These are phyloP conservation scores for Bradypodion ventrale DNA, from an alignment of 2,797 vertebrate genomes.

Conservation along the genomic window DNA sequence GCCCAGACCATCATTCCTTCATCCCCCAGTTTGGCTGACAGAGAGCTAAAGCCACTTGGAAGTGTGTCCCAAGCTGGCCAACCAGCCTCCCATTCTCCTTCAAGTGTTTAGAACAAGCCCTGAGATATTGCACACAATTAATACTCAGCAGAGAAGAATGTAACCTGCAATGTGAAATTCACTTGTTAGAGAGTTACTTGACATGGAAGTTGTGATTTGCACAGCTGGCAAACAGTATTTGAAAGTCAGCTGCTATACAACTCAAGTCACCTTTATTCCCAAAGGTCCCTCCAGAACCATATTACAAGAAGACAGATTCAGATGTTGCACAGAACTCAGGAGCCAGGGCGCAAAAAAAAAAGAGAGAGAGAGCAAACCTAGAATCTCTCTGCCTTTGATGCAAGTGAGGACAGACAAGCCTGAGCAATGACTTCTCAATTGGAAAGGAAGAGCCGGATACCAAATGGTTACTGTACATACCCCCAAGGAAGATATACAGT, in stretches of 20 bases:
- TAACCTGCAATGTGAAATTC: slow-evolving; percentile 37
- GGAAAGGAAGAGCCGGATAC: neutral
- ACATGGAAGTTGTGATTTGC: slow-evolving; percentile 31
- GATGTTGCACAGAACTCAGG: neutral
- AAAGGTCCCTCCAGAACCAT: slow-evolving; percentile 14
- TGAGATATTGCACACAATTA: slow-evolving; percentile 30
- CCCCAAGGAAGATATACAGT: neutral
- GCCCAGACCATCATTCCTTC: too few relatives aligned
- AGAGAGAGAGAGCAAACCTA: neutral
- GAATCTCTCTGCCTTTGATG: neutral
- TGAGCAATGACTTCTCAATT: neutral
- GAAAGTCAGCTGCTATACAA: slow-evolving; percentile 4
- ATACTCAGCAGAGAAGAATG: slow-evolving; percentile 43
- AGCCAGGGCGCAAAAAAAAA: slow-evolving; percentile 10
- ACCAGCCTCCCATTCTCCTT: neutral
- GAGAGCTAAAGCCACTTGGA: too few relatives aligned
- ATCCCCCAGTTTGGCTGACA: neutral
- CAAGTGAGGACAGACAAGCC: neutral
- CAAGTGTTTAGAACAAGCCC: neutral
- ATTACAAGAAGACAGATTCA: neutral
- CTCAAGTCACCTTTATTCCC: slow-evolving; percentile 10
- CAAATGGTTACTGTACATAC: neutral
- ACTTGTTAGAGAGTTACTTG: slow-evolving; percentile 13
- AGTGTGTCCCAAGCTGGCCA: neutral
- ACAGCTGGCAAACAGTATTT: neutral